Conservation (phyloP, 2,888 invertebrate genomes). For the Nycteola revayana region DNA sequence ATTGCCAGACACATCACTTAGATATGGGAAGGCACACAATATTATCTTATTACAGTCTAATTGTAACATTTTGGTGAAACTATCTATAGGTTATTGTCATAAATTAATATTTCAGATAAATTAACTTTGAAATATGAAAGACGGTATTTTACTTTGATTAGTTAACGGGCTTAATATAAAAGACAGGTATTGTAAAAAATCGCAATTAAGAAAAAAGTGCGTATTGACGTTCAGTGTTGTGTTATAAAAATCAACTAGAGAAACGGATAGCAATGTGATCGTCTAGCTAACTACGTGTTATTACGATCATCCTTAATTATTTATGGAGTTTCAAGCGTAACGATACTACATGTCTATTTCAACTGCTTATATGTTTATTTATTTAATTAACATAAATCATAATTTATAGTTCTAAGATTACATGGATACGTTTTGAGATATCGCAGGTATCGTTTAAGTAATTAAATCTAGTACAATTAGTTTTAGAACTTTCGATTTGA, state of each 20-base stretch:
- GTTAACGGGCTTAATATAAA: no score
- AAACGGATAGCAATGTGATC: slow-evolving; percentile 22
- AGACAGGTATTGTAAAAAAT: not conserved
- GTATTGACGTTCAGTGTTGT: slow-evolving; percentile 11
- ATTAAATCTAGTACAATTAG: not conserved
- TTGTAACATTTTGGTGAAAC: no score
- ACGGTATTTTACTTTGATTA: no score
- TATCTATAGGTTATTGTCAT: no score
- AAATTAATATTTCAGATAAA: no score
- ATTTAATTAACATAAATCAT: slow-evolving; percentile 38
- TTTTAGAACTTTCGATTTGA: no score
- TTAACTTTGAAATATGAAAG: no score
- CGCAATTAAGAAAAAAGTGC: slow-evolving; percentile 2
- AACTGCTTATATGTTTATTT: slow-evolving; percentile 35
- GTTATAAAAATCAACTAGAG: slow-evolving; percentile 22
- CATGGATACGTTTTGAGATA: slow-evolving; percentile 2
- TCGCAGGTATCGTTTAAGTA: not conserved
- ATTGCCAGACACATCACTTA: no score
- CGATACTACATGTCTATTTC: slow-evolving; percentile 25
- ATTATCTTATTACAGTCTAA: no score
- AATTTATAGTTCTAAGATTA: slow-evolving; percentile 26
- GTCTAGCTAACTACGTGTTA: slow-evolving; percentile 22
- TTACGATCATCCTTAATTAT: slow-evolving; percentile 30
- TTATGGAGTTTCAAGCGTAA: slow-evolving; percentile 34
- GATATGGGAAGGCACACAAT: no score